These are phyloP conservation scores for Propithecus coquereli DNA, from an alignment of 2,113 vertebrate genomes.

Conservation along the genomic window DNA sequence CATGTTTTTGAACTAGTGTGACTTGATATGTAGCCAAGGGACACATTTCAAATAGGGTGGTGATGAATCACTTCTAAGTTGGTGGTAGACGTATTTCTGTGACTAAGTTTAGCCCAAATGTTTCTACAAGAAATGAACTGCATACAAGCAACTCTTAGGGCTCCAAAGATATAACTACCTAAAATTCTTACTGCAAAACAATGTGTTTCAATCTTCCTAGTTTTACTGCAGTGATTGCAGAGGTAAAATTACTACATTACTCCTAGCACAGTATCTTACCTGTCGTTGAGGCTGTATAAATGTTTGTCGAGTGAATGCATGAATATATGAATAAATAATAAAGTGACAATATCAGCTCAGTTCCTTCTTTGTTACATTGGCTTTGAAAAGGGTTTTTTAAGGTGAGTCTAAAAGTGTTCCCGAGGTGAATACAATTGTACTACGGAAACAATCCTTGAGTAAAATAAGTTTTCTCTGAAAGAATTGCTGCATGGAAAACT, in stretches of 20 bases:
- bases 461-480: neutral
- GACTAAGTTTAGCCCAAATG: conserved; percentile 26
- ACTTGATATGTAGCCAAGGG: neutral
- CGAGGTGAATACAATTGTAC: neutral
- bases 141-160: neutral
- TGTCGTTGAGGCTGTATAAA: neutral
- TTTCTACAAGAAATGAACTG: neutral
- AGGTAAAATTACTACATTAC: neutral
- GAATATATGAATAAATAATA: neutral
- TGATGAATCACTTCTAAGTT: conserved; percentile 39
- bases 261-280: neutral
- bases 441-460: neutral
- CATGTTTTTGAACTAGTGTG: neutral
- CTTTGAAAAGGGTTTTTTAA: conserved; percentile 6
- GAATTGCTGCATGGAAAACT: neutral
- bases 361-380: neutral
- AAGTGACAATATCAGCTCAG: neutral
- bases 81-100: conserved; percentile 33
- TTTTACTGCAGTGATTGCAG: neutral
- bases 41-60: neutral
- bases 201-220: neutral
- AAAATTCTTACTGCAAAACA: neutral
- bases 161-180: neutral
- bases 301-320: neutral
- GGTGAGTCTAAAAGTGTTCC: neutral